Evolutionary conservation across 2,888 invertebrate species (phyloP), one percentile per base, ranked within the genome.

Genomic region (Dinocampus coccinellae): DNA sequence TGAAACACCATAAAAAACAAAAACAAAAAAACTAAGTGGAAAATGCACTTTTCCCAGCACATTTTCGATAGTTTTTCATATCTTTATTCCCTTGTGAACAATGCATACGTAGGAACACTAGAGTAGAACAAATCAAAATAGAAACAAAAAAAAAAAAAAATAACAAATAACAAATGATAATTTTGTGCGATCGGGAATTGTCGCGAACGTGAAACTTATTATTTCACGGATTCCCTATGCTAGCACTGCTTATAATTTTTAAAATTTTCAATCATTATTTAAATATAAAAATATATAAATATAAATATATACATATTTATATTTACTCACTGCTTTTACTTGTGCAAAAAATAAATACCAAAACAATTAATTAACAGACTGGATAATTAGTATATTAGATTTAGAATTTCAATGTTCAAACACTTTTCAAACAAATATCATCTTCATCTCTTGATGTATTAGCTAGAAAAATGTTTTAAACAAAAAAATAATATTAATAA

Each of bases 401-500:
- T 16, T 55, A 60, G 68, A 72, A 47, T 74, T 73, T 74, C 63
- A 76, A 74, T 75, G 75, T 77, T 73, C 16, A 16, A n/a, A 47
- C 70, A 70, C 64, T 71, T 72, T 77, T 75, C 71, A 74, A 76
- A 77, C 72, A 70, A 47, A 75, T 76, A 71, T 75, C 70, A 73
- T 74, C 73, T 74, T 58, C 58, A 57, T 57, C 33, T 33, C 20
- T 58, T 20, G 34, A 34, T 10, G 6, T 22, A 26, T 24, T 29
- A 29, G 47, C 16, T 33, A 33, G 10, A 58, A 33, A 33, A 29
- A n/a, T 24, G 11, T 26, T 57, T 33, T 10, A 26, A 58, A 33
- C 13, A 16, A 57, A 57, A n/a, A 26, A 33, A 47, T 16, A n/a
- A 47, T n/a, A 20, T 47, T 9, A 47, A 3, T 47, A 6, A 47